Evolutionary conservation across 2,797 vertebrate genomes (phyloP).

Genomic region (Channallabes apus): DNA sequence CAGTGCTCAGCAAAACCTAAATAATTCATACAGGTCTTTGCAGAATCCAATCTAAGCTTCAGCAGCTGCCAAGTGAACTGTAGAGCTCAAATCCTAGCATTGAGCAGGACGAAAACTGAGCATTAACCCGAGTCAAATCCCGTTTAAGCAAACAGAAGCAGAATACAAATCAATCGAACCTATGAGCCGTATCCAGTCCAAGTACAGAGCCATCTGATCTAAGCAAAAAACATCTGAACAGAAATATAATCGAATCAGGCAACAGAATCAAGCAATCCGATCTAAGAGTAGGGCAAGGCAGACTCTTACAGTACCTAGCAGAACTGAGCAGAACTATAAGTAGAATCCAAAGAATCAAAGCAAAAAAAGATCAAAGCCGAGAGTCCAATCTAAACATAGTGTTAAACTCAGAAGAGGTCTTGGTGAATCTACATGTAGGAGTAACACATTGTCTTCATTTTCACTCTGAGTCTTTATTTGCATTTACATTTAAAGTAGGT

Average conservation of each 20-base stretch:
- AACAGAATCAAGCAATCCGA: neutral
- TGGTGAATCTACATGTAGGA: neutral
- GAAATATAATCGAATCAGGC: neutral
- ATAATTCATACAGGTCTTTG: too few species aligned
- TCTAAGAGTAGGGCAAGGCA: neutral
- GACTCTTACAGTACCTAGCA: neutral
- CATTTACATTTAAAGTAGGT: neutral
- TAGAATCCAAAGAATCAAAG: neutral
- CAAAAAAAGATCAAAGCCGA: neutral
- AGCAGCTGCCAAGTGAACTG: neutral
- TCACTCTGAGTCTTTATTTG: neutral
- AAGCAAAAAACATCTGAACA: too few species aligned
- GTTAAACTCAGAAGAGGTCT: neutral
- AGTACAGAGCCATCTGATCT: neutral
- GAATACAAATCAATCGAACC: neutral
- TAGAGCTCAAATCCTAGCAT: neutral
- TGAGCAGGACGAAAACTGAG: too few species aligned
- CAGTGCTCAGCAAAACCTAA: too few species aligned
- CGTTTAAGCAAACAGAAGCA: neutral
- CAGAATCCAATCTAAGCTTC: neutral
- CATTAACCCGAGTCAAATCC: neutral
- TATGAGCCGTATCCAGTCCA: neutral
- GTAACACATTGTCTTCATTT: neutral
- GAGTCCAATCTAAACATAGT: neutral
- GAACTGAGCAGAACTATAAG: neutral